Conservation (phyloP, 2,888 invertebrate genomes). For the Linyphia triangularis region DNA sequence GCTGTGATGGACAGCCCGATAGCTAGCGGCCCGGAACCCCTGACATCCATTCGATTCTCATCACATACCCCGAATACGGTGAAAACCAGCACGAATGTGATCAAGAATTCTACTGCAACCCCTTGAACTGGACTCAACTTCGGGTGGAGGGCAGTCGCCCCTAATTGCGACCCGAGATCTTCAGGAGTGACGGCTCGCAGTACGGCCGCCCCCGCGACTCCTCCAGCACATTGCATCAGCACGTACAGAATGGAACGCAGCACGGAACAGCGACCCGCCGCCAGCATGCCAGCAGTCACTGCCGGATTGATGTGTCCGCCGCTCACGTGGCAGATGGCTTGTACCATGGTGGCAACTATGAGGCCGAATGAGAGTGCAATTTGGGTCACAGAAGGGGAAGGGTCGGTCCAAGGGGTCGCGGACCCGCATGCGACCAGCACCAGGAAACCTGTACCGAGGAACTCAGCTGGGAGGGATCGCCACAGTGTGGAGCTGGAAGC, state of each 20-base stretch:
- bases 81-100: conserved; percentile 91
- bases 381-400: conserved; percentile 84
- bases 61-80: conserved; percentile 92
- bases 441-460: conserved; percentile 91
- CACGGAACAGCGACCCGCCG: conserved; percentile 88
- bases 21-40: conserved; percentile 89
- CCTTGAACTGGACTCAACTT: conserved; percentile 87
- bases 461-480: conserved; percentile 91
- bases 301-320: conserved; percentile 96
- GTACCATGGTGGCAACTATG: conserved; percentile 89
- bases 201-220: conserved; percentile 81
- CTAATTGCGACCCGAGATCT: conserved; percentile 83
- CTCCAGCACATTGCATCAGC: conserved; percentile 89
- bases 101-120: conserved; percentile 89
- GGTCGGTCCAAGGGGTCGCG: conserved; percentile 81
- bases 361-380: conserved; percentile 94
- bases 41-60: conserved; percentile 87
- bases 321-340: conserved; percentile 88
- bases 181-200: conserved; percentile 81
- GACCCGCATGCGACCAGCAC: conserved; percentile 90
- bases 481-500: conserved; percentile 82
- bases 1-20: conserved; percentile 92
- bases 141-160: conserved; percentile 85
- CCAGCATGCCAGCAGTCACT: conserved; percentile 89
- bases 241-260: conserved; percentile 89